Conservation (phyloP, 2,113 vertebrate species). For the Chaenocephalus aceratus region DNA sequence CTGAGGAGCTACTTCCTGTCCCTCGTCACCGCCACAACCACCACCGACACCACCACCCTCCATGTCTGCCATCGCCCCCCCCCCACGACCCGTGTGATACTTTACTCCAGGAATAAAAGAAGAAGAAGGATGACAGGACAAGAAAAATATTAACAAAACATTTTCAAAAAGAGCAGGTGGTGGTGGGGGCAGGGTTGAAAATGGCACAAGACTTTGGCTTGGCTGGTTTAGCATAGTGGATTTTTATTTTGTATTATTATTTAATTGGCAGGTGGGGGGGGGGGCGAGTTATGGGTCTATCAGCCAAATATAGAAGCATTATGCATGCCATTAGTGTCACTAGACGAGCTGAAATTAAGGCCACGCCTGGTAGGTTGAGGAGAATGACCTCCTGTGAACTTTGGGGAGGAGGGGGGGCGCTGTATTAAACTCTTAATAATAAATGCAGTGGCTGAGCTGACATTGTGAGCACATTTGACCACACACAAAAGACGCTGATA, state of each 20-base stretch:
- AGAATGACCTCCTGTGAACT: constrained; percentile 48
- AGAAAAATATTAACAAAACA: constrained; percentile 6
- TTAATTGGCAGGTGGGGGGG: constrained; percentile 37
- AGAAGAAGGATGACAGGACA: neutral
- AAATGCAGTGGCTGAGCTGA: constrained; percentile 46
- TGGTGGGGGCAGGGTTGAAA: constrained; percentile 23
- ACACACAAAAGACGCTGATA: constrained; percentile 22
- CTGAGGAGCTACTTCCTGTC: constrained; percentile 72
- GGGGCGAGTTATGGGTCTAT: constrained; percentile 17
- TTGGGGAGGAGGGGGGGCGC: constrained; percentile 2
- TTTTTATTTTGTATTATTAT: constrained; percentile 46
- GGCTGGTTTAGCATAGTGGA: constrained; percentile 46
- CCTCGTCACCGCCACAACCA: neutral
- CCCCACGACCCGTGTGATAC: constrained; percentile 43
- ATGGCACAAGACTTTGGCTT: constrained; percentile 45
- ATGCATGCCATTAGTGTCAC: constrained; percentile 73
- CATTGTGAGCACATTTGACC: constrained; percentile 37
- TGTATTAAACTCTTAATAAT: constrained; percentile 29
- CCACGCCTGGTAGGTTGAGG: constrained; percentile 37
- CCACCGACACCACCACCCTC: constrained; percentile 35
- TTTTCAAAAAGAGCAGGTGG: constrained; percentile 37
- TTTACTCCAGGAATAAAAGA: constrained; percentile 42
- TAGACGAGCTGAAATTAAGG: constrained; percentile 47
- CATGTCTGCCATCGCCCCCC: constrained; percentile 46
- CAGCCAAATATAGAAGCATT: constrained; percentile 60